Percentiles rank a stretch among this genome's conserved stretches.
phyloP scores from a whole-genome alignment of 2,888 invertebrate genomes.

The Calameuta pallipes region DNA sequence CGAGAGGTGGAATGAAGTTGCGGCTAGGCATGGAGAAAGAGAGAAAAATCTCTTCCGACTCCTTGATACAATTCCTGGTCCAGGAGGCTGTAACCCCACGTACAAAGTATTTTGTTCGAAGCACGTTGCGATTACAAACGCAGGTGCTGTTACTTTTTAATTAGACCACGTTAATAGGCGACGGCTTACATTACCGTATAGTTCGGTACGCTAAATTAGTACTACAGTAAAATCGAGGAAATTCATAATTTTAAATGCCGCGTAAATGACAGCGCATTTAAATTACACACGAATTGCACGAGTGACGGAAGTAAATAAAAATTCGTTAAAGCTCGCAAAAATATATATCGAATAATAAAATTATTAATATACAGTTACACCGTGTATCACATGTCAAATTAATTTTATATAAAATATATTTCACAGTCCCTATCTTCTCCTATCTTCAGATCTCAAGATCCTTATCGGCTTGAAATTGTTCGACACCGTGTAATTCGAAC shows the following conservation, averaged over 20 bases:
- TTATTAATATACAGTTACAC: no score
- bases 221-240: neutral
- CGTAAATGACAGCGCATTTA: neutral
- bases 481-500: neutral
- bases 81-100: conserved; percentile 27
- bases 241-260: neutral
- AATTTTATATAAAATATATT: no score
- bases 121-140: conserved; percentile 32
- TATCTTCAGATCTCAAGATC: no score
- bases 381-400: no score
- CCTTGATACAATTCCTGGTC: conserved; percentile 19
- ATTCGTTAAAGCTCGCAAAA: no score
- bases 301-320: neutral
- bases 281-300: neutral
- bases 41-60: neutral
- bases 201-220: neutral
- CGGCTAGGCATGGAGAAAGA: conserved; percentile 5
- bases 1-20: neutral
- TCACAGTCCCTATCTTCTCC: no score
- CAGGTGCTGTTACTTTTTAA: conserved; percentile 36
- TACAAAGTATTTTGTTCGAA: conserved; percentile 31
- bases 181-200: conserved; percentile 6
- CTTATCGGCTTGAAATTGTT: neutral
- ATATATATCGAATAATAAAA: no score
- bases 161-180: conserved; percentile 34